Conservation (phyloP, 2,888 invertebrate genomes). For the Chymomyza procnemis region DNA sequence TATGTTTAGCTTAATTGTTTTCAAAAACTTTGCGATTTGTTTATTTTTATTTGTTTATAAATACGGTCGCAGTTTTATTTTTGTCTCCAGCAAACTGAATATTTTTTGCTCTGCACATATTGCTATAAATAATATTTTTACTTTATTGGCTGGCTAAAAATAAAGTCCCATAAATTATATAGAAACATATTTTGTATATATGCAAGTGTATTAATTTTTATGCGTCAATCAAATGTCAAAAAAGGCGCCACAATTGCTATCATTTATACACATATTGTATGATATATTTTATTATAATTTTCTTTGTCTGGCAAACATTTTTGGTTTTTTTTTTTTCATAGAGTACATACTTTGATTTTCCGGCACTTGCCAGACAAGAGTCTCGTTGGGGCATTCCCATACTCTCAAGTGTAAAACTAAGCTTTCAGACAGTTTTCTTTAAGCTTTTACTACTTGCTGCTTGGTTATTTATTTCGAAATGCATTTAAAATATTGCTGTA, state of each 20-base stretch:
- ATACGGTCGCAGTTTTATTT: neutral
- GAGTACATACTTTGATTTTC: neutral
- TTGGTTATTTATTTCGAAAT: no score
- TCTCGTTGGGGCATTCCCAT: neutral
- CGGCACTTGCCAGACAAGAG: neutral
- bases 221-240: neutral
- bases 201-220: neutral
- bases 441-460: no score
- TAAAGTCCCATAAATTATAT: neutral
- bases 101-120: neutral
- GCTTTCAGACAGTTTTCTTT: no score
- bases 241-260: neutral
- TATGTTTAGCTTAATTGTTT: neutral
- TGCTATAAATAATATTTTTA: neutral
- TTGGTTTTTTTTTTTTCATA: neutral
- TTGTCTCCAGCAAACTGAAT: neutral
- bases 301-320: neutral
- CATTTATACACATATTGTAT: neutral
- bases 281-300: no score
- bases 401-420: neutral
- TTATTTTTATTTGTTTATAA: neutral
- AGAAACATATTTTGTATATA: neutral
- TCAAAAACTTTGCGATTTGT: neutral
- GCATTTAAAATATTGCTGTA: no score
- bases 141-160: neutral